A percentile compares a stretch with the other conserved stretches of the same genome.
These are phyloP conservation scores for Neocloeon triangulifer DNA, from an alignment of 1,140 invertebrate genomes.

Conservation along the genomic window DNA sequence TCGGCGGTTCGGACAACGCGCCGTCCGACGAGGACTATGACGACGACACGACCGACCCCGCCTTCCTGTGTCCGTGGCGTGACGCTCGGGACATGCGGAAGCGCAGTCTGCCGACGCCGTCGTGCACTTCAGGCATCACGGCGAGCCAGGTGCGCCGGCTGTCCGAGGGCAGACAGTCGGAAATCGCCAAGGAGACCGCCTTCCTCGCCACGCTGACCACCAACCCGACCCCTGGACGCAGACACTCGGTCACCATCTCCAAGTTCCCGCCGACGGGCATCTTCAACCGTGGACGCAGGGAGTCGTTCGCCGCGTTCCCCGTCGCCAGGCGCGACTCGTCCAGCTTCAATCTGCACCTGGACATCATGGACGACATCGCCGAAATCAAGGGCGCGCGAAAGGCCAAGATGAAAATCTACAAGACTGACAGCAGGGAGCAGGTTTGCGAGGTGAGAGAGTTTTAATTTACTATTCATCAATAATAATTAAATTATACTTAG, in stretches of 20 bases:
- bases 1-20: slow-evolving; percentile 17
- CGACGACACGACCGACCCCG: slow-evolving; percentile 42
- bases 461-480: too few relatives aligned
- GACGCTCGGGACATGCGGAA: slow-evolving; percentile 37
- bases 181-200: slow-evolving; percentile 42
- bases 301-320: slow-evolving; percentile 54
- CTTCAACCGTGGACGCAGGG: slow-evolving; percentile 48
- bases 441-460: slow-evolving; percentile 61
- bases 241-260: slow-evolving; percentile 64
- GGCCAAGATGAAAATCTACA: slow-evolving; percentile 60
- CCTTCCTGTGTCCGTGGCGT: slow-evolving; percentile 52
- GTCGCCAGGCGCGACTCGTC: slow-evolving; percentile 12
- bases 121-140: slow-evolving; percentile 59
- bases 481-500: too few relatives aligned
- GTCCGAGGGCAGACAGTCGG: slow-evolving; percentile 40
- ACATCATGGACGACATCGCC: slow-evolving; percentile 65
- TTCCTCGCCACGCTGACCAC: slow-evolving; percentile 57
- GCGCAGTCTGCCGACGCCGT: slow-evolving; percentile 55
- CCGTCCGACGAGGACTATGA: slow-evolving; percentile 32
- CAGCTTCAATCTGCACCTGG: slow-evolving; percentile 55
- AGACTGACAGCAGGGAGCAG: slow-evolving; percentile 41
- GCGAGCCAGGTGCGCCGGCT: slow-evolving; percentile 58
- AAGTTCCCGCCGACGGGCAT: slow-evolving; percentile 39
- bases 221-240: slow-evolving; percentile 37
- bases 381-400: slow-evolving; percentile 44